Percentiles rank a stretch among this genome's conserved stretches.
Evolutionary conservation across 1,140 invertebrate species (phyloP).

Genomic region (Bradysia coprophila): DNA sequence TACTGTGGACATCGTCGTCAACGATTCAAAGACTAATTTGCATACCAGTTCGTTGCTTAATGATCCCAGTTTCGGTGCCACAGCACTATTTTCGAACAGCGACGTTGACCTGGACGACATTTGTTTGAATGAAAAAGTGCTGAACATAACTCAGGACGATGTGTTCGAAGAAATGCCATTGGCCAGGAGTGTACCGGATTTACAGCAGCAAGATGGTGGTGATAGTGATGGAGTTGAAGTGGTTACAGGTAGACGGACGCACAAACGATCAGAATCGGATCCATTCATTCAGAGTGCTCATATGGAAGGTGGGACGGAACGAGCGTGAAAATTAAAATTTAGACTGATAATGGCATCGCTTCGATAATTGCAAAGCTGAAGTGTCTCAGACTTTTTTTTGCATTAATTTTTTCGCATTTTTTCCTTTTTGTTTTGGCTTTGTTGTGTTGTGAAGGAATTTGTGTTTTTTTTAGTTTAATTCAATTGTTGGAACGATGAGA

Average conservation of each 20-base stretch:
- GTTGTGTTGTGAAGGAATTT: too few species aligned
- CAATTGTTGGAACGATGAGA: too few species aligned
- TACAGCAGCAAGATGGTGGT: constrained; percentile 11
- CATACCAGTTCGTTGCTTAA: constrained; percentile 20
- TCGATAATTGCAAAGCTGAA: too few species aligned
- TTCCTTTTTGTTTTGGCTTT: too few species aligned
- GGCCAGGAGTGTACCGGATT: constrained; percentile 23
- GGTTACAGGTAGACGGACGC: constrained; percentile 12
- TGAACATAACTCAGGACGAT: constrained; percentile 25
- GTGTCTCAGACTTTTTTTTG: too few species aligned
- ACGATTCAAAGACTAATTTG: constrained; percentile 8
- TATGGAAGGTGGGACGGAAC: background rate
- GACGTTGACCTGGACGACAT: constrained; percentile 69
- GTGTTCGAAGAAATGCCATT: constrained; percentile 16
- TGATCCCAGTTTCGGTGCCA: constrained; percentile 34
- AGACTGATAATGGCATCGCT: too few species aligned
- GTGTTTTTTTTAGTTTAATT: too few species aligned
- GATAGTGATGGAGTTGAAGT: constrained; percentile 1
- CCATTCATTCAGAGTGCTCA: constrained; percentile 11
- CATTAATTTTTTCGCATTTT: too few species aligned
- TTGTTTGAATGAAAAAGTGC: constrained; percentile 50
- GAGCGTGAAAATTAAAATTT: too few species aligned
- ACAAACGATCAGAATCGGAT: constrained; percentile 25
- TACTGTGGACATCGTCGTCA: constrained; percentile 8
- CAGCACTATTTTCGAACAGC: constrained; percentile 73